Conservation (phyloP, 2,797 vertebrate species). For the Cuculus canorus region DNA sequence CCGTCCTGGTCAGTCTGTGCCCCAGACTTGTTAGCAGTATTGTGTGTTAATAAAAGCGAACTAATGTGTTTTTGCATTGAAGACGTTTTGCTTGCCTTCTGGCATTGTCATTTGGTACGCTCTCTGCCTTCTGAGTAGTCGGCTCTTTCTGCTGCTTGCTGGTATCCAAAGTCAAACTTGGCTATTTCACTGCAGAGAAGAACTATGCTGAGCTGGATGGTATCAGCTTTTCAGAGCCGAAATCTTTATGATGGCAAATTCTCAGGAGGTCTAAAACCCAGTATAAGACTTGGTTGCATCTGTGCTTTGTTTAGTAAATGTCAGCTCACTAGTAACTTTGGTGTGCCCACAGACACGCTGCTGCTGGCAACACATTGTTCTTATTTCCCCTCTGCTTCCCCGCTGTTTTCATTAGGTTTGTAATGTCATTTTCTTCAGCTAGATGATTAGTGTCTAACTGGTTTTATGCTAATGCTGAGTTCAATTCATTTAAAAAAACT, state of each 20-base stretch:
- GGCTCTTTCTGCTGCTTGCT: neutral
- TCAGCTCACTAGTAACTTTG: neutral
- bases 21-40: neutral
- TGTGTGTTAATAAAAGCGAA: neutral
- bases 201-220: neutral
- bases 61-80: neutral
- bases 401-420: constrained; percentile 52
- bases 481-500: constrained; percentile 49
- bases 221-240: neutral
- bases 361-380: neutral
- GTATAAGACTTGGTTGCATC: neutral
- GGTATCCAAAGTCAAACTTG: neutral
- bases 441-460: constrained; percentile 58
- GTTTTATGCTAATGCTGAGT: constrained; percentile 58
- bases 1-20: accelerated
- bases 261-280: neutral
- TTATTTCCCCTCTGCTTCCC: constrained; percentile 39
- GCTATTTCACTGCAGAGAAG: neutral
- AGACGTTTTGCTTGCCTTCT: neutral
- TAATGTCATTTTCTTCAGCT: constrained; percentile 44
- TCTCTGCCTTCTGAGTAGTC: neutral
- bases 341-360: neutral
- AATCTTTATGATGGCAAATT: neutral
- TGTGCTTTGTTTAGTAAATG: neutral
- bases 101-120: neutral